Evolutionary conservation across 2,888 invertebrate genomes (phyloP), one percentile per base, ranked within the genome.

Genomic region (Conops quadrifasciatus): DNA sequence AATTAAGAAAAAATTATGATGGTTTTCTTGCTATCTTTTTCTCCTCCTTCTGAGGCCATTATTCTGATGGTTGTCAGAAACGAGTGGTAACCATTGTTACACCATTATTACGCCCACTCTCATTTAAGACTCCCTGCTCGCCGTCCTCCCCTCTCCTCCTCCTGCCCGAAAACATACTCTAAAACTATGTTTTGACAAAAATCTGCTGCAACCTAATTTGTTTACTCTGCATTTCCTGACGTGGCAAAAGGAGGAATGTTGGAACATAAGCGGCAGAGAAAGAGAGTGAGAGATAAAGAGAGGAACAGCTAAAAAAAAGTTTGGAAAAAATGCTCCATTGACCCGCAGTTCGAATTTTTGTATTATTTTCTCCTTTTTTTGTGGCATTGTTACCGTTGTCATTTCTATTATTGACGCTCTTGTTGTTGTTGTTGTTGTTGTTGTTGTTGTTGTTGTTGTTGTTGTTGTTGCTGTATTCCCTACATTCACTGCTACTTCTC

Each of bases 301-400:
- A n/a, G n/a, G n/a, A n/a, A n/a, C n/a, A n/a, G n/a, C n/a, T 13
- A 15, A 26, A 64, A 64, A 64, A 49, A n/a, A 59, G 16, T 59
- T 36, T 2, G 9, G 36, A 36, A 53, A 51, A 65, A 51, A 65
- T 30, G 28, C 19, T 51, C 47, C 28, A 65, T 30, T 65, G 65
- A 65, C 65, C 65, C 51, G 65, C 26, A 28, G 65, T 51, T 43
- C 24, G 19, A 65, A 47, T 65, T 21, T 49, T 26, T n/a, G 16
- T 24, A 9, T 28, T 45, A 19, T 5, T 19, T 19, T 11, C 11
- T 26, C 13, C 11, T 56, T 56, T 2, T 56, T 56, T 45, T n/a
- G 30, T 43, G 2, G n/a, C 21, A 19, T 43, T 62, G 43, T 16
- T 60, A 30, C 19, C 21, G 62, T 62, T 62, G 43, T 15, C 24